phyloP scores from a whole-genome alignment of 2,888 invertebrate species.

The Koerneria pararmatus region DNA sequence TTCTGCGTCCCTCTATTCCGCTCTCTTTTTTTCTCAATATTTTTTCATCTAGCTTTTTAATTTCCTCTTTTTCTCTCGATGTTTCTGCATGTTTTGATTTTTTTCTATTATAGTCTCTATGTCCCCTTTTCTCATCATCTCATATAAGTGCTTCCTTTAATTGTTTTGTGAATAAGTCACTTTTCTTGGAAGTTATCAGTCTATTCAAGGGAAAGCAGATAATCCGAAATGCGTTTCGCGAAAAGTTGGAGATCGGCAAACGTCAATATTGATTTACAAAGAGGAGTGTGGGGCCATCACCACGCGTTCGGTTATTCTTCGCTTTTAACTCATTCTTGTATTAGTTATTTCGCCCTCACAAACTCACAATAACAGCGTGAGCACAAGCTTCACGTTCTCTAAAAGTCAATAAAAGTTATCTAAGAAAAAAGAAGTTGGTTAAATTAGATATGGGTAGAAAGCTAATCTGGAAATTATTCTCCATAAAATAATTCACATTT shows the following conservation, averaged over 20 bases:
- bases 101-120: constrained; percentile 22
- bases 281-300: constrained; percentile 56
- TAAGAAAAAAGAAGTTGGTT: too few species aligned
- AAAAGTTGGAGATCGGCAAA: constrained; percentile 50
- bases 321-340: too few species aligned
- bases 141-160: too few species aligned
- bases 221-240: constrained; percentile 50
- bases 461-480: too few species aligned
- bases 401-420: too few species aligned
- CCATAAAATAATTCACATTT: too few species aligned
- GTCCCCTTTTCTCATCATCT: constrained; percentile 13
- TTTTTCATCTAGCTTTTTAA: constrained; percentile 12
- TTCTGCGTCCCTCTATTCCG: background rate
- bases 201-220: constrained; percentile 54
- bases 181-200: too few species aligned
- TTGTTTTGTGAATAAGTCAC: too few species aligned
- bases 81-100: constrained; percentile 20
- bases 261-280: constrained; percentile 49
- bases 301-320: constrained; percentile 42
- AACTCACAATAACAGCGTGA: too few species aligned
- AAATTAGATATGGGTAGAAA: too few species aligned
- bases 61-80: constrained; percentile 18
- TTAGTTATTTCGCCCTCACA: too few species aligned
- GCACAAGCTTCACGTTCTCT: too few species aligned
- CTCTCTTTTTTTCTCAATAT: constrained; percentile 1